These are phyloP conservation scores for Orthosia incerta DNA, from an alignment of 2,888 invertebrate genomes.

Conservation along the genomic window DNA sequence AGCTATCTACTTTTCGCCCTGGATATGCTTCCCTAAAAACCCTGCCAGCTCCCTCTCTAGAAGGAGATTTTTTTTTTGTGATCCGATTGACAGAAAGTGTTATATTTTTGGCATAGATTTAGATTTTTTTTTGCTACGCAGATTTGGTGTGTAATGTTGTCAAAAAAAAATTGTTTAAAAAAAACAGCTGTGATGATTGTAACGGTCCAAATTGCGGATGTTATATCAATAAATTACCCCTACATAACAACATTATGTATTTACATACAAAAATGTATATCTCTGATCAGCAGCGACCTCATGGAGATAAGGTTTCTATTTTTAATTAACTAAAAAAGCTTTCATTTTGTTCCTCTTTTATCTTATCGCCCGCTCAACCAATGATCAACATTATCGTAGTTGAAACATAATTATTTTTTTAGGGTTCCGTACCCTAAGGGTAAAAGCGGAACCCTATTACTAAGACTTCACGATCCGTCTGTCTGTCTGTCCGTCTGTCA, in stretches of 20 bases:
- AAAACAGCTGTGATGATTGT: not conserved
- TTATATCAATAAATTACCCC: not conserved
- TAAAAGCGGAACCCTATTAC: too few relatives aligned
- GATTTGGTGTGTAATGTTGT: too few relatives aligned
- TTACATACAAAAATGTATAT: not conserved
- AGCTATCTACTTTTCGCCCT: too few relatives aligned
- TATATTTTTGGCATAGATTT: too few relatives aligned
- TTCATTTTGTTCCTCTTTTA: slow-evolving; percentile 11
- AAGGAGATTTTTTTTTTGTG: too few relatives aligned
- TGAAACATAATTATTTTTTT: slow-evolving; percentile 3
- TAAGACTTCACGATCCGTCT: too few relatives aligned
- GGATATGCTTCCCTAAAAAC: too few relatives aligned
- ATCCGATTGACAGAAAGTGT: not conserved
- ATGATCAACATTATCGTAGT: slow-evolving; percentile 5
- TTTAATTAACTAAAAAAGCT: slow-evolving; percentile 16
- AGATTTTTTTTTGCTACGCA: too few relatives aligned
- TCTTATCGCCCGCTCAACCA: slow-evolving; percentile 19
- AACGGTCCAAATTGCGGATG: not conserved
- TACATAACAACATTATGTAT: not conserved
- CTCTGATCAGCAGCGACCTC: not conserved
- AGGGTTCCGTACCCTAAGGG: too few relatives aligned
- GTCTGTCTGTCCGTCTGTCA: too few relatives aligned
- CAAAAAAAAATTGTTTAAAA: too few relatives aligned
- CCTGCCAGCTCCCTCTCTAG: too few relatives aligned
- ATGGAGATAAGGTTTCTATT: slow-evolving; percentile 19